These are phyloP conservation scores for Metallyticus violacea DNA, from an alignment of 2,888 invertebrate species.

Conservation along the genomic window DNA sequence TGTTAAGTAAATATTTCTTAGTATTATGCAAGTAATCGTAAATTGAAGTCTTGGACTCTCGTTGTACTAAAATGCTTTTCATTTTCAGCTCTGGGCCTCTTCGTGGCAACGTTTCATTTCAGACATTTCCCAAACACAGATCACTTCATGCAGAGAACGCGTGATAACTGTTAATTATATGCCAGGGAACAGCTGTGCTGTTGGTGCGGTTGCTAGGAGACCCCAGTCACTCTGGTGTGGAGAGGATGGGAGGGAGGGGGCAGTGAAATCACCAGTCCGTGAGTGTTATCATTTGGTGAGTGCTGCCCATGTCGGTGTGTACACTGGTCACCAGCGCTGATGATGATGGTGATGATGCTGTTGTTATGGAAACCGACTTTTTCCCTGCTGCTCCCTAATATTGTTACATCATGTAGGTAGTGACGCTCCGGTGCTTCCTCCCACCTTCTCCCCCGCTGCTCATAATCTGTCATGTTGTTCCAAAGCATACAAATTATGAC, in stretches of 20 bases:
- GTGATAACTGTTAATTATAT: background rate
- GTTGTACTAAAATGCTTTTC: no score
- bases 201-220: background rate
- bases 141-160: background rate
- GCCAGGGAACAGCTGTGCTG: background rate
- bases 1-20: no score
- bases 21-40: no score
- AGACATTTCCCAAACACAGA: background rate
- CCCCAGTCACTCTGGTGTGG: no score
- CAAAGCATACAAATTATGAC: background rate
- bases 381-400: background rate
- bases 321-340: background rate
- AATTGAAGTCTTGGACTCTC: no score
- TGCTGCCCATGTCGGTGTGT: background rate
- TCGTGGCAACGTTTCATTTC: background rate
- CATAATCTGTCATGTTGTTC: background rate
- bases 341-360: background rate
- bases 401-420: background rate
- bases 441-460: no score
- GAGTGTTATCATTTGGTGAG: slow-evolving; percentile 14
- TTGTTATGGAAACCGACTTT: background rate
- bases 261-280: background rate
- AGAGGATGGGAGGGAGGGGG: background rate
- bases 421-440: no score
- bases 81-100: background rate